Evolutionary conservation across 2,113 vertebrate species (phyloP).

Genomic region (Perca schrenkii): DNA sequence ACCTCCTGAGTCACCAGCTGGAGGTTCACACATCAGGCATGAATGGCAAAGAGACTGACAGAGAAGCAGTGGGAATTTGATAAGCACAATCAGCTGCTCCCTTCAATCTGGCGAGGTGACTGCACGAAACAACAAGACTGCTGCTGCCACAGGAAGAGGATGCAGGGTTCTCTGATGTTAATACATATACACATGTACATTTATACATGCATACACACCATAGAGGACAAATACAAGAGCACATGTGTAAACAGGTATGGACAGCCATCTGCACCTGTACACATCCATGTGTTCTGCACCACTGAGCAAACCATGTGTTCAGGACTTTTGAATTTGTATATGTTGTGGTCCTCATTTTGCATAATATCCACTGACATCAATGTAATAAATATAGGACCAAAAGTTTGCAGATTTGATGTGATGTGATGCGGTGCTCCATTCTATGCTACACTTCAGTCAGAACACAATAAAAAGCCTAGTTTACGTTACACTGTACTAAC

Average conservation of each 20-base stretch:
- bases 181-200: conserved; percentile 7
- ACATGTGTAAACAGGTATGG: conserved; percentile 48
- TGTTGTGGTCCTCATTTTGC: conserved; percentile 7
- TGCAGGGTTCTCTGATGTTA: conserved; percentile 1
- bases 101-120: conserved; percentile 46
- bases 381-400: neutral
- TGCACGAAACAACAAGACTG: conserved; percentile 17
- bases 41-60: conserved; percentile 52
- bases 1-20: conserved; percentile 50
- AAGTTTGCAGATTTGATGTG: neutral
- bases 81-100: conserved; percentile 60
- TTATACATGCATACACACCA: conserved; percentile 1
- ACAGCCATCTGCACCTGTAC: conserved; percentile 37
- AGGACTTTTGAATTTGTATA: conserved; percentile 6
- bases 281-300: conserved; percentile 23
- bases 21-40: conserved; percentile 42
- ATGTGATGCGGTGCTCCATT: neutral
- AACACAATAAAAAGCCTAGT: neutral
- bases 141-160: conserved; percentile 24
- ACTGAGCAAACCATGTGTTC: conserved; percentile 50
- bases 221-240: conserved; percentile 12
- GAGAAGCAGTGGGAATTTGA: conserved; percentile 56
- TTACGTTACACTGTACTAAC: neutral
- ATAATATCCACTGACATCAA: neutral
- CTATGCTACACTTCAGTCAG: neutral